Conservation (phyloP, 1,140 invertebrate genomes). For the Nymphalis io region DNA sequence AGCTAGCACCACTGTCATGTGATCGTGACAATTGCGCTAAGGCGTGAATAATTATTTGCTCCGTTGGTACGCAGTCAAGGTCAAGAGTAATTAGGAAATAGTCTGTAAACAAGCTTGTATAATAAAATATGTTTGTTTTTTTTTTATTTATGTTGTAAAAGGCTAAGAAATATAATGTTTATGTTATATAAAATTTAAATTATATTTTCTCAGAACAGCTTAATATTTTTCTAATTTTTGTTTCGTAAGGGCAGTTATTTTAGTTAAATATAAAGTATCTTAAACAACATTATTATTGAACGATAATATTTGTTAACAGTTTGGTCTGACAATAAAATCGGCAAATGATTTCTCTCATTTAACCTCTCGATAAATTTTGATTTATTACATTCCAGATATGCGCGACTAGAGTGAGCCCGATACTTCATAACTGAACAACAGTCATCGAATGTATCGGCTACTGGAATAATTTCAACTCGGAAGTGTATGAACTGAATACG, state of each 20-base stretch:
- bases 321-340: not conserved
- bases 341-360: constrained; percentile 9
- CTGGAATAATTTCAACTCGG: constrained; percentile 6
- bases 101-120: not conserved
- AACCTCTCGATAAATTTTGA: not conserved
- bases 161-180: no score
- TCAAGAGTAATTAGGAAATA: constrained; percentile 1
- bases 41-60: constrained; percentile 5
- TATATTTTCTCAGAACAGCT: no score
- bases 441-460: constrained; percentile 11
- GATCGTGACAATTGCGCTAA: constrained; percentile 4
- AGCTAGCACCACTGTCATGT: not conserved
- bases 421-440: constrained; percentile 43
- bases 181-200: no score
- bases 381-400: constrained; percentile 56
- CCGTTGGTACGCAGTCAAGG: not conserved
- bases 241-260: no score
- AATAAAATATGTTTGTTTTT: no score
- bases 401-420: constrained; percentile 64
- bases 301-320: no score
- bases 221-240: no score
- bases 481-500: constrained; percentile 29
- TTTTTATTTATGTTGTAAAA: no score
- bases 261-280: not conserved
- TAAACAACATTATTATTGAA: no score